Evolutionary conservation across 2,797 vertebrate genomes (phyloP).

Genomic region (Pangasius macronema): DNA sequence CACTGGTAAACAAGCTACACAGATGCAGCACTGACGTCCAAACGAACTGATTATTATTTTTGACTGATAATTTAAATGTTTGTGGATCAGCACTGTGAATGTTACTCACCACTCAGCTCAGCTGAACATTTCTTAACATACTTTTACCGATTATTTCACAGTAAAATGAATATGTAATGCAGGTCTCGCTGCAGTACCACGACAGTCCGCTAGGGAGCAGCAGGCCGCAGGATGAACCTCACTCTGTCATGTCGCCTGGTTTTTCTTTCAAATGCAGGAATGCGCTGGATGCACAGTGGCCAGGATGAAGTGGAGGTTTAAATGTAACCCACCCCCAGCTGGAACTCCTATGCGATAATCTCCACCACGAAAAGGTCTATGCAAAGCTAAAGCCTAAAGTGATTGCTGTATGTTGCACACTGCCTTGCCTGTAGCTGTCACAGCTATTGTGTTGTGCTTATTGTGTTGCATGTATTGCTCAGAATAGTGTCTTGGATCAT

Average conservation of each 20-base stretch:
- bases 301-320: constrained; percentile 2
- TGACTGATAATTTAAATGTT: background rate
- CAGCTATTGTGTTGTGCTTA: background rate
- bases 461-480: background rate
- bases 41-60: background rate
- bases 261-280: constrained; percentile 51
- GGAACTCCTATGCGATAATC: background rate
- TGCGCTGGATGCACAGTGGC: constrained; percentile 11
- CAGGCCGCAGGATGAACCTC: background rate
- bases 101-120: background rate
- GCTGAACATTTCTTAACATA: background rate
- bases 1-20: background rate
- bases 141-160: background rate
- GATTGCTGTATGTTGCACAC: background rate
- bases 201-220: background rate
- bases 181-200: background rate
- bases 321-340: background rate
- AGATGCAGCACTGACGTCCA: background rate
- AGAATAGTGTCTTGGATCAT: background rate
- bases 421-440: background rate
- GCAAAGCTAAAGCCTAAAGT: background rate
- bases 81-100: background rate
- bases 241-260: background rate
- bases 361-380: background rate
- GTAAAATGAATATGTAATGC: background rate